phyloP scores from a whole-genome alignment of 2,888 invertebrate species.

The Perithous albicinctus region DNA sequence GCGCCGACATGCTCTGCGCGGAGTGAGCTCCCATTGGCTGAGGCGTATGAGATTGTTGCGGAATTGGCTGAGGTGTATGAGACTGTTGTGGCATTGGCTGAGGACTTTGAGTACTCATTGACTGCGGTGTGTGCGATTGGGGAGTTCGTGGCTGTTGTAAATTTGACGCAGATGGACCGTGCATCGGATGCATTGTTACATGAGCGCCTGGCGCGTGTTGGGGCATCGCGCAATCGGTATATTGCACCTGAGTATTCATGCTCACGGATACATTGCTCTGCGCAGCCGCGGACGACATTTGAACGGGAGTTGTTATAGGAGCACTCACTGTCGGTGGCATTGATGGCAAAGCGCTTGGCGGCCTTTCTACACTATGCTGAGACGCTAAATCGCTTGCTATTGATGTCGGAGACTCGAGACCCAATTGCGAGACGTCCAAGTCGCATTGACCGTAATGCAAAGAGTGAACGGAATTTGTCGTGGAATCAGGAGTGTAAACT shows the following conservation, averaged over 20 bases:
- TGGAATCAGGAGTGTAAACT: slow-evolving; percentile 94
- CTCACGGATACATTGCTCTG: slow-evolving; percentile 77
- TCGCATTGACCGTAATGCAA: slow-evolving; percentile 93
- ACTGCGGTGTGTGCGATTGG: slow-evolving; percentile 83
- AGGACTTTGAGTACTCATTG: slow-evolving; percentile 79
- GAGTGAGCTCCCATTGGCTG: slow-evolving; percentile 80
- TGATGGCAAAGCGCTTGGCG: slow-evolving; percentile 87
- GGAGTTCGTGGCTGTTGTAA: slow-evolving; percentile 84
- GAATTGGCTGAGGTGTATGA: slow-evolving; percentile 80
- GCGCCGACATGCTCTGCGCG: slow-evolving; percentile 79
- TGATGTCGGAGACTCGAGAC: slow-evolving; percentile 95
- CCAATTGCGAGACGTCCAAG: slow-evolving; percentile 93
- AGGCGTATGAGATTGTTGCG: slow-evolving; percentile 80
- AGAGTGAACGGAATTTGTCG: slow-evolving; percentile 93
- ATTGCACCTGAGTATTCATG: slow-evolving; percentile 83
- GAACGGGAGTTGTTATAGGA: slow-evolving; percentile 76
- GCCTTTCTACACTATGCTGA: slow-evolving; percentile 89
- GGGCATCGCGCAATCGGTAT: slow-evolving; percentile 90
- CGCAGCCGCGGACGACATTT: slow-evolving; percentile 71
- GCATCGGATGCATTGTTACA: slow-evolving; percentile 80
- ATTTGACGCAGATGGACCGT: slow-evolving; percentile 83
- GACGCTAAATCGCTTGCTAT: slow-evolving; percentile 94
- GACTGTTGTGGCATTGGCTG: slow-evolving; percentile 81
- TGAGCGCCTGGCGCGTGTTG: slow-evolving; percentile 86
- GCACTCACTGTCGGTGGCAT: slow-evolving; percentile 77